phyloP scores from a whole-genome alignment of 2,888 invertebrate species.

The Drosophila percnosoma region DNA sequence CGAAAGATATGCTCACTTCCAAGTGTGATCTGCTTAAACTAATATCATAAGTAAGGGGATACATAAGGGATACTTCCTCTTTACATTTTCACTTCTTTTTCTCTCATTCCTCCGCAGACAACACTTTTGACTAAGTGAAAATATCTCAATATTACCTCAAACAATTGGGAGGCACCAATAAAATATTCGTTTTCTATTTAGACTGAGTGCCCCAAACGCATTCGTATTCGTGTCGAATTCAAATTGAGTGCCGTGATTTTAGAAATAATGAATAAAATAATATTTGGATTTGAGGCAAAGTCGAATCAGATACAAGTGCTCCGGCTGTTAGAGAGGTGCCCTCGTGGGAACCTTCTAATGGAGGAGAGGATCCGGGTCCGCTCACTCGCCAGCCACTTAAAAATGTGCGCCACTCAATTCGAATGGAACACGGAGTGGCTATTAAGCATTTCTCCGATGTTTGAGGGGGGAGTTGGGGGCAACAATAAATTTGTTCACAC shows the following conservation, averaged over 20 bases:
- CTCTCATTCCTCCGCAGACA: not conserved
- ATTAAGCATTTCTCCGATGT: constrained; percentile 8
- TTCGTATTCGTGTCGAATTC: constrained; percentile 11
- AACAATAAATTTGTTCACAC: constrained; percentile 66
- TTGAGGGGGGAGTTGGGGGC: constrained; percentile 21
- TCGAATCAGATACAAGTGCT: constrained; percentile 13
- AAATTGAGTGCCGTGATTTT: constrained; percentile 34
- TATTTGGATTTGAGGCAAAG: constrained; percentile 17
- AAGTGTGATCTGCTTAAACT: not conserved
- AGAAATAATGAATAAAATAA: constrained; percentile 17
- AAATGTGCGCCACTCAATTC: not conserved
- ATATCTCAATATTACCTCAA: not conserved
- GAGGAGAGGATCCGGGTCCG: constrained; percentile 47
- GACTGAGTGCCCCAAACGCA: constrained; percentile 17
- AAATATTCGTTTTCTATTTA: not conserved
- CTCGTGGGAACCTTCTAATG: constrained; percentile 52
- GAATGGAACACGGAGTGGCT: constrained; percentile 4
- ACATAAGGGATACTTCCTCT: not conserved
- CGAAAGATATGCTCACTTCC: not conserved
- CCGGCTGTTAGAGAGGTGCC: constrained; percentile 19
- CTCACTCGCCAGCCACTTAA: constrained; percentile 49
- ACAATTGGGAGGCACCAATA: not conserved
- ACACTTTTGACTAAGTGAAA: constrained; percentile 32
- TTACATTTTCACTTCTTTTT: not conserved
- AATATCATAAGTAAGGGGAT: too few species aligned